phyloP scores from a whole-genome alignment of 2,113 vertebrate genomes.

The Vidua macroura region DNA sequence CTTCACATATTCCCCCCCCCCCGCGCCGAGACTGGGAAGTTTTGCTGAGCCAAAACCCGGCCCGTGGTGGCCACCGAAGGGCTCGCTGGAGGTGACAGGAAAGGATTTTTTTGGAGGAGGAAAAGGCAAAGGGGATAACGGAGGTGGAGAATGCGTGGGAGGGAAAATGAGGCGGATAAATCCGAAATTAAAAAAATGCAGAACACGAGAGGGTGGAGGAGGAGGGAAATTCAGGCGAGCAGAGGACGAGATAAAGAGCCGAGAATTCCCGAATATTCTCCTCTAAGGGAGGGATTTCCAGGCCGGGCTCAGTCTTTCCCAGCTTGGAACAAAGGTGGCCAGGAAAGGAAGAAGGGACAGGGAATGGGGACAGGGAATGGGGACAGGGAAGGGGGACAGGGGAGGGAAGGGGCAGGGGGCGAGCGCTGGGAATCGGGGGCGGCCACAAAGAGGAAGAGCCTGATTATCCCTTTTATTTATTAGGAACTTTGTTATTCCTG shows the following conservation, averaged over 20 bases:
- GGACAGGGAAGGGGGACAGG: no score
- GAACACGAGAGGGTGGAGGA: neutral
- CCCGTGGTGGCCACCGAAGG: neutral
- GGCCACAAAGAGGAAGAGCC: neutral
- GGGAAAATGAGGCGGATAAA: neutral
- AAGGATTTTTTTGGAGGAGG: neutral
- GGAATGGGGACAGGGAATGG: no score
- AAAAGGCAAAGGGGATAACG: neutral
- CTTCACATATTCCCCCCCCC: no score
- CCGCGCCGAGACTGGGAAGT: no score
- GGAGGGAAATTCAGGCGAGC: neutral
- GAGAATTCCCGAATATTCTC: neutral
- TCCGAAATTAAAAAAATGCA: neutral
- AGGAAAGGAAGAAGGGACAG: neutral
- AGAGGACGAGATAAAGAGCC: neutral
- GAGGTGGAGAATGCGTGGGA: neutral
- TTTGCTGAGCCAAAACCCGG: neutral
- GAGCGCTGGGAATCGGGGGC: no score
- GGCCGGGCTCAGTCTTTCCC: constrained; percentile 75
- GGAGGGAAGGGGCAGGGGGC: no score
- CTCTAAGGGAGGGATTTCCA: constrained; percentile 46
- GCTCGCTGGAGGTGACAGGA: neutral
- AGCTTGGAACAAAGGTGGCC: constrained; percentile 70
- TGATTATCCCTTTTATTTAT: neutral
- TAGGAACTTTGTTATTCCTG: neutral